phyloP scores from a whole-genome alignment of 2,797 vertebrate genomes.

The Anguilla megastoma region DNA sequence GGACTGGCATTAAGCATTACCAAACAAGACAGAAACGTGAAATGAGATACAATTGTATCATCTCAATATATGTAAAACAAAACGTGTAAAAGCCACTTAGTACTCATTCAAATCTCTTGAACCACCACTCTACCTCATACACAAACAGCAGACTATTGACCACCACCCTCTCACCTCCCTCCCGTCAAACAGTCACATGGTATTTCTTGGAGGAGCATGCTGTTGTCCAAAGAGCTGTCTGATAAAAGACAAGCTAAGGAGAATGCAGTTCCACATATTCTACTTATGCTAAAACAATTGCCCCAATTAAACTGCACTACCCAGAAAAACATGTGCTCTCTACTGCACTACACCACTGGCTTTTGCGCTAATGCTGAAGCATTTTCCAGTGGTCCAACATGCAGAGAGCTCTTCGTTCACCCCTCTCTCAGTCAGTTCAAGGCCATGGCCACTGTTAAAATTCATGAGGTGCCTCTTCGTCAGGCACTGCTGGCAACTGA shows the following conservation, averaged over 20 bases:
- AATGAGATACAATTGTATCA: background rate
- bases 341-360: background rate
- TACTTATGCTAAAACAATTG: background rate
- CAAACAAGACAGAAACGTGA: background rate
- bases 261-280: background rate
- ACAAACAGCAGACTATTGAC: background rate
- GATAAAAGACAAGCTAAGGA: background rate
- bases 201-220: background rate
- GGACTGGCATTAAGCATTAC: background rate
- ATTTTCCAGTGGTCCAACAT: background rate
- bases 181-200: background rate
- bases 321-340: background rate
- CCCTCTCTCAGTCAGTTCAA: slow-evolving; percentile 59
- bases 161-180: background rate
- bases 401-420: slow-evolving; percentile 6
- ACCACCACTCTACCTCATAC: background rate
- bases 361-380: background rate
- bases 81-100: background rate
- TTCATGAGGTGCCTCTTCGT: slow-evolving; percentile 71
- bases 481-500: slow-evolving; percentile 69
- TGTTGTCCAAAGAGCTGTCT: background rate
- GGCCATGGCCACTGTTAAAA: slow-evolving; percentile 73
- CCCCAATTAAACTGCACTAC: background rate
- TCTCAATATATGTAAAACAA: background rate
- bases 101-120: background rate